Evolutionary conservation across 2,888 invertebrate genomes (phyloP).

Genomic region (Cheilosia urbana): DNA sequence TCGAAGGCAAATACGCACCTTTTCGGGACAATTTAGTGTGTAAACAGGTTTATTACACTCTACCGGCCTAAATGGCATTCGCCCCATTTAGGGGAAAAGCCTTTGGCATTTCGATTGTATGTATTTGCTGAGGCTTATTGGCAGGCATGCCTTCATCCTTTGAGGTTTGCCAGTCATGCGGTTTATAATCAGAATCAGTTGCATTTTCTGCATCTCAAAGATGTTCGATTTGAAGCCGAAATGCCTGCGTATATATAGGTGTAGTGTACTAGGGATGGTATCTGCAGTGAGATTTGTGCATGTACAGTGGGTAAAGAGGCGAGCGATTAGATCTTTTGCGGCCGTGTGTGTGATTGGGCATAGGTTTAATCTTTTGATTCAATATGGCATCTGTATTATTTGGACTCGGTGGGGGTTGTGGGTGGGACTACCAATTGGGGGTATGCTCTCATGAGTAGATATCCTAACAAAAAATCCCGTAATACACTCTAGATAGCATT

Average conservation of each 20-base stretch:
- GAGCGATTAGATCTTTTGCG: slow-evolving; percentile 17
- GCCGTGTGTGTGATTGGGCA: slow-evolving; percentile 9
- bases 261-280: slow-evolving; percentile 6
- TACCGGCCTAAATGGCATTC: neutral
- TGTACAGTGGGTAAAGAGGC: slow-evolving; percentile 1
- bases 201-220: slow-evolving; percentile 34
- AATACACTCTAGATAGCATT: too few species aligned
- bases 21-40: slow-evolving; percentile 29
- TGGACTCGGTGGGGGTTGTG: slow-evolving; percentile 36
- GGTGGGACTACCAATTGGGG: slow-evolving; percentile 1
- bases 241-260: neutral
- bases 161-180: slow-evolving; percentile 74
- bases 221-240: slow-evolving; percentile 38
- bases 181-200: slow-evolving; percentile 65
- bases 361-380: slow-evolving; percentile 15
- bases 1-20: slow-evolving; percentile 61
- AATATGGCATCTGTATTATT: slow-evolving; percentile 51
- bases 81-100: slow-evolving; percentile 10
- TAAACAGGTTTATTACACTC: slow-evolving; percentile 58
- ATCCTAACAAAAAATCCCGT: too few species aligned
- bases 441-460: too few species aligned
- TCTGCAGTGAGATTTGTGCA: slow-evolving; percentile 34
- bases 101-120: slow-evolving; percentile 53
- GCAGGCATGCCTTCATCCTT: slow-evolving; percentile 67
- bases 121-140: slow-evolving; percentile 70